Conservation (phyloP, 2,888 invertebrate species). For the Athalia rosae region DNA sequence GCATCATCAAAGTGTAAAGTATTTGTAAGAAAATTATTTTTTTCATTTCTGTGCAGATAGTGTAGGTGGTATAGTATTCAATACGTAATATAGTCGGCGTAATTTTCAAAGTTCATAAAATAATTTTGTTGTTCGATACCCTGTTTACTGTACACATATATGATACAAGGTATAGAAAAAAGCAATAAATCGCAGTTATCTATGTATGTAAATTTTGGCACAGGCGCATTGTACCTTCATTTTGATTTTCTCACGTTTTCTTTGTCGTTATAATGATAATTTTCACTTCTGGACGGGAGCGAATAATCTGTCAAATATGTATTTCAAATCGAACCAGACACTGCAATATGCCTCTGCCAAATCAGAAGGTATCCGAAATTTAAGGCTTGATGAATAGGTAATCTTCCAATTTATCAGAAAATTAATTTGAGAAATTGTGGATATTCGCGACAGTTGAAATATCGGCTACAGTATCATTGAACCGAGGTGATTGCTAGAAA, state of each 20-base stretch:
- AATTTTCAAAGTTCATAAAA: neutral
- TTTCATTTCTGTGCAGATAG: conserved; percentile 11
- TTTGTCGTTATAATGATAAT: no score
- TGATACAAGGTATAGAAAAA: neutral
- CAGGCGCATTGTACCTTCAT: neutral
- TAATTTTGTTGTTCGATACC: neutral
- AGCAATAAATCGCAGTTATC: neutral
- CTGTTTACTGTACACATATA: neutral
- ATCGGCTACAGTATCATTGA: no score
- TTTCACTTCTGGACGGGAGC: no score
- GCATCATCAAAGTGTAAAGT: conserved; percentile 22
- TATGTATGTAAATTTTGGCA: neutral
- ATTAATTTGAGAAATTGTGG: conserved; percentile 22
- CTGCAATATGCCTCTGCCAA: conserved; percentile 17
- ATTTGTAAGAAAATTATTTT: conserved; percentile 23
- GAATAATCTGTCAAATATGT: neutral
- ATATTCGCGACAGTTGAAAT: no score
- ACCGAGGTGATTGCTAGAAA: no score
- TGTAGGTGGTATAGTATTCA: neutral
- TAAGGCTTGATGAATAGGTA: neutral
- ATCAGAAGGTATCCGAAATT: neutral
- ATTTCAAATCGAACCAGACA: neutral
- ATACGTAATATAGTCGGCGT: neutral
- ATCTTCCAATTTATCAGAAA: neutral
- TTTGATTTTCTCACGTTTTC: no score